Evolutionary conservation across 2,113 vertebrate genomes (phyloP).

Genomic region (Charadrius vociferus): DNA sequence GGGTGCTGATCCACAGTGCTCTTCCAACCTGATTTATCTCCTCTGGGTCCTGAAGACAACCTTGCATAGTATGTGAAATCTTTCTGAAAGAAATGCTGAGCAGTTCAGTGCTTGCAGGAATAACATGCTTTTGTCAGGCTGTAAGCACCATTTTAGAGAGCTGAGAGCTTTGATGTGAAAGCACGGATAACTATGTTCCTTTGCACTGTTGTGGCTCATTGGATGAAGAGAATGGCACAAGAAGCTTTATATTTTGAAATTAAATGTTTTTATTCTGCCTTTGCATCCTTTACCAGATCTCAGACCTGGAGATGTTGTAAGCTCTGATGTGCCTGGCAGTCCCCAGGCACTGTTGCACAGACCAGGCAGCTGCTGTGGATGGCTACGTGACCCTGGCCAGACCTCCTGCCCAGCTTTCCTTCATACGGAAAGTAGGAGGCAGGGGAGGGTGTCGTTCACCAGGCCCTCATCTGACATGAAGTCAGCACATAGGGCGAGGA

Average conservation of each 20-base stretch:
- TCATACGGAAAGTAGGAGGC: background rate
- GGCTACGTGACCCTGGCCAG: background rate
- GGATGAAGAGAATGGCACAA: background rate
- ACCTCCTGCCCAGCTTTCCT: background rate
- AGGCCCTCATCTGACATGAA: background rate
- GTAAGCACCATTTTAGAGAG: background rate
- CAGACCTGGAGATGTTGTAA: background rate
- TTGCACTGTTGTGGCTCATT: background rate
- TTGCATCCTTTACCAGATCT: background rate
- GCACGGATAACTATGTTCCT: background rate
- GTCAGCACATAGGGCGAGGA: rapidly evolving
- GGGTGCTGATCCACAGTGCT: background rate
- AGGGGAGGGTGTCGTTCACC: background rate
- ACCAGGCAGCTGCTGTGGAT: background rate
- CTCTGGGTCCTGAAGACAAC: background rate
- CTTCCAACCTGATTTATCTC: background rate
- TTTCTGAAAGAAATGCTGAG: background rate
- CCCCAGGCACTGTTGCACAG: background rate
- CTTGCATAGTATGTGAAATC: background rate
- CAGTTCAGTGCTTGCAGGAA: background rate
- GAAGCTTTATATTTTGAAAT: background rate
- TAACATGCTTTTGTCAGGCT: background rate
- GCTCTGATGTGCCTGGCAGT: background rate
- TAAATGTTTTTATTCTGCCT: background rate
- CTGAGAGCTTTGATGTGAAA: background rate